Evolutionary conservation across 92 coral and sea anemone species (phyloP).

Genomic region (Parazoanthus darwini): DNA sequence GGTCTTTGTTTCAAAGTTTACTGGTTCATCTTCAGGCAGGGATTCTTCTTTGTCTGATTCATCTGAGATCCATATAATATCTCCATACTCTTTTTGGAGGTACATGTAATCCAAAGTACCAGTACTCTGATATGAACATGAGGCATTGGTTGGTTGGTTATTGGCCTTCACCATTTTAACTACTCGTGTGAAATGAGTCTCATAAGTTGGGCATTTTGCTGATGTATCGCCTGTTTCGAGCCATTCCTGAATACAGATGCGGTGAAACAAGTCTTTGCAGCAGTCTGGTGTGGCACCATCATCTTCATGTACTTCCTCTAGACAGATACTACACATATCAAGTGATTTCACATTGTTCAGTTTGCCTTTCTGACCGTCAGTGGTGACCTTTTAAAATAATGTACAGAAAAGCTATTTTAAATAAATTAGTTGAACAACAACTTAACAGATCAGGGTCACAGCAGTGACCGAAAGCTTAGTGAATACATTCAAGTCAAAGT

Average conservation of each 20-base stretch:
- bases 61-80: slow-evolving; percentile 46
- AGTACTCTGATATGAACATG: slow-evolving; percentile 36
- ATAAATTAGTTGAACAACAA: slow-evolving; percentile 31
- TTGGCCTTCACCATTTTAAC: slow-evolving; percentile 32
- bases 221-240: slow-evolving; percentile 32
- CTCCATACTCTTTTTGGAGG: slow-evolving; percentile 51
- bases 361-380: slow-evolving; percentile 39
- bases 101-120: slow-evolving; percentile 47
- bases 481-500: too few species aligned
- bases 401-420: slow-evolving; percentile 19
- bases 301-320: slow-evolving; percentile 40
- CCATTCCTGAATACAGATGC: slow-evolving; percentile 39
- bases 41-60: slow-evolving; percentile 46
- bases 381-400: slow-evolving; percentile 19
- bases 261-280: slow-evolving; percentile 43
- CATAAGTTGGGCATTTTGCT: slow-evolving; percentile 46
- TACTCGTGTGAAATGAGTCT: slow-evolving; percentile 38
- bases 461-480: too few species aligned
- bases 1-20: slow-evolving; percentile 42
- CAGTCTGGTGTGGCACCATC: slow-evolving; percentile 47
- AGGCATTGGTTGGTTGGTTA: slow-evolving; percentile 29
- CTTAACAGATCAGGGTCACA: slow-evolving; percentile 25
- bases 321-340: slow-evolving; percentile 48
- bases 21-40: slow-evolving; percentile 32
- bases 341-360: slow-evolving; percentile 24